phyloP scores from a whole-genome alignment of 2,113 vertebrate genomes.

The Platichthys flesus region DNA sequence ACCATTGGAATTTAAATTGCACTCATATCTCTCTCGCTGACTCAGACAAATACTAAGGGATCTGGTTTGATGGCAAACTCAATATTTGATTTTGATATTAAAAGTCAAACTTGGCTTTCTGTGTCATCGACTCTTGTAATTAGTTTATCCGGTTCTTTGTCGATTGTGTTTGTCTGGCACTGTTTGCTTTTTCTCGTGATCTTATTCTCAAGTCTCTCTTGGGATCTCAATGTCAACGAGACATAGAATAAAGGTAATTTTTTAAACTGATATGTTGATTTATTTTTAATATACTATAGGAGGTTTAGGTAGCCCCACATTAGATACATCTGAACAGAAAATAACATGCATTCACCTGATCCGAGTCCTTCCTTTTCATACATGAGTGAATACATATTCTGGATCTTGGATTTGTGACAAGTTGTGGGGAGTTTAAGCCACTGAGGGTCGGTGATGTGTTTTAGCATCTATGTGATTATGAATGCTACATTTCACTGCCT shows the following conservation, averaged over 20 bases:
- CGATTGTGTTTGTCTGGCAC: neutral
- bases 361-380: neutral
- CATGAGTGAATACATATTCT: neutral
- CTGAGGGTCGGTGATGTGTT: constrained; percentile 35
- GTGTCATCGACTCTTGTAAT: neutral
- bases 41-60: neutral
- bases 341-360: neutral
- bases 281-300: neutral
- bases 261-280: neutral
- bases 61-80: too few species aligned
- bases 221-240: neutral
- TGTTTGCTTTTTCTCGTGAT: neutral
- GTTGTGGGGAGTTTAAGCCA: constrained; percentile 12
- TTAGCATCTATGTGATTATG: constrained; percentile 47
- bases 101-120: neutral
- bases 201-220: neutral
- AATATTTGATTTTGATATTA: neutral
- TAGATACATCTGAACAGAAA: neutral
- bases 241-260: neutral
- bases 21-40: neutral
- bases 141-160: neutral
- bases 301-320: neutral
- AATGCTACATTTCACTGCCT: constrained; percentile 61
- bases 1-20: neutral
- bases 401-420: constrained; percentile 20